Percentiles rank a stretch among this genome's conserved stretches.
These are phyloP conservation scores for Archivesica marissinica DNA, from an alignment of 1,140 invertebrate genomes.

Conservation along the genomic window DNA sequence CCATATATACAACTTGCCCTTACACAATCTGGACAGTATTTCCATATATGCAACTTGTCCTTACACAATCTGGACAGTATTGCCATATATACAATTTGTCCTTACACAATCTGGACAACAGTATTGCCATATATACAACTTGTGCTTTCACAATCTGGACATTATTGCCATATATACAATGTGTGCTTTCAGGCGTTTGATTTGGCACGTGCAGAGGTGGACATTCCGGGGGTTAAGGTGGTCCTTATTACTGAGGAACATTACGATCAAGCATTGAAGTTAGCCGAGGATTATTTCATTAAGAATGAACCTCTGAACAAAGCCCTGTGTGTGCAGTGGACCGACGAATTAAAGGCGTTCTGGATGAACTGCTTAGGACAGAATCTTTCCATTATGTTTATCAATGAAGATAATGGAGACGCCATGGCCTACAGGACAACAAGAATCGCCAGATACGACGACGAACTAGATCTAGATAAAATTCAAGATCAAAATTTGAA, in stretches of 20 bases:
- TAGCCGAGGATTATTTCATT: neutral
- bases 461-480: neutral
- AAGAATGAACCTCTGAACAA: neutral
- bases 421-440: neutral
- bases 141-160: too few species aligned
- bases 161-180: too few species aligned
- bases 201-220: neutral
- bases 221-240: neutral
- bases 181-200: constrained; percentile 25
- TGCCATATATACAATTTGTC: too few species aligned
- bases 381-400: neutral
- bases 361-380: neutral
- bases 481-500: neutral
- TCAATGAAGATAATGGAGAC: neutral
- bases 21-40: too few species aligned
- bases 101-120: too few species aligned
- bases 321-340: neutral
- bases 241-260: neutral
- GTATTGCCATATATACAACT: too few species aligned
- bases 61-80: too few species aligned
- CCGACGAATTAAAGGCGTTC: neutral
- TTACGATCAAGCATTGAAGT: neutral
- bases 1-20: too few species aligned
- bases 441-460: neutral
- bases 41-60: too few species aligned